Evolutionary conservation across 2,113 vertebrate genomes (phyloP).

Genomic region (Oryzias javanicus): DNA sequence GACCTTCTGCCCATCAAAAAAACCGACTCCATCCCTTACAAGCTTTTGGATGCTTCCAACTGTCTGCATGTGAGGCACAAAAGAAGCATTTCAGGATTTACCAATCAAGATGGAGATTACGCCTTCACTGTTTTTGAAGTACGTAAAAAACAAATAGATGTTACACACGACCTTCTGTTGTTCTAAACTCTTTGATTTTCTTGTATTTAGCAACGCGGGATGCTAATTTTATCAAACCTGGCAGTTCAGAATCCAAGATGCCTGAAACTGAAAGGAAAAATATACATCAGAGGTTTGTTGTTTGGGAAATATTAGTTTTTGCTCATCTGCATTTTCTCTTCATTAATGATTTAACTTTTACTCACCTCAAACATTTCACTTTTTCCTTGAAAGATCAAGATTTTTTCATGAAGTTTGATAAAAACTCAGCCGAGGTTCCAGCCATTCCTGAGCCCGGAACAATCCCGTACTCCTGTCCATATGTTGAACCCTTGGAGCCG

Average conservation of each 20-base stretch:
- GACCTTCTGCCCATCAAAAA: conserved; percentile 44
- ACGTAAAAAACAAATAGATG: not conserved
- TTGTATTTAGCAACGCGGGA: conserved; percentile 74
- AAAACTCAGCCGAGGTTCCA: too few relatives aligned
- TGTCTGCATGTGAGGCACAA: conserved; percentile 57
- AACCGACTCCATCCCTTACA: conserved; percentile 4
- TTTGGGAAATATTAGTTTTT: not conserved
- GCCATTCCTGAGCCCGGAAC: conserved; percentile 2
- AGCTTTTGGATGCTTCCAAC: conserved; percentile 2
- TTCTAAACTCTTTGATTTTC: not conserved
- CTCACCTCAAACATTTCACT: too few relatives aligned
- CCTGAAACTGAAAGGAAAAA: conserved; percentile 26
- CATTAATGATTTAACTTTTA: too few relatives aligned
- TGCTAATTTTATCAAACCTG: conserved; percentile 77
- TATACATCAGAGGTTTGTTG: conserved; percentile 16
- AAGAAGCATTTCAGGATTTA: not conserved
- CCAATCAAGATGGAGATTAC: not conserved
- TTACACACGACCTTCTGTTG: not conserved
- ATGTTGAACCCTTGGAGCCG: conserved; percentile 19
- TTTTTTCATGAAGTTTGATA: too few relatives aligned
- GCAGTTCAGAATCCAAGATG: conserved; percentile 31
- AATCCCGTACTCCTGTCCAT: not conserved
- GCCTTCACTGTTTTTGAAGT: conserved; percentile 48
- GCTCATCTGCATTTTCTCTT: not conserved
- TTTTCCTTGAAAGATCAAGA: too few relatives aligned